These are phyloP conservation scores for Apamea crenata DNA, from an alignment of 2,888 invertebrate species.

Conservation along the genomic window DNA sequence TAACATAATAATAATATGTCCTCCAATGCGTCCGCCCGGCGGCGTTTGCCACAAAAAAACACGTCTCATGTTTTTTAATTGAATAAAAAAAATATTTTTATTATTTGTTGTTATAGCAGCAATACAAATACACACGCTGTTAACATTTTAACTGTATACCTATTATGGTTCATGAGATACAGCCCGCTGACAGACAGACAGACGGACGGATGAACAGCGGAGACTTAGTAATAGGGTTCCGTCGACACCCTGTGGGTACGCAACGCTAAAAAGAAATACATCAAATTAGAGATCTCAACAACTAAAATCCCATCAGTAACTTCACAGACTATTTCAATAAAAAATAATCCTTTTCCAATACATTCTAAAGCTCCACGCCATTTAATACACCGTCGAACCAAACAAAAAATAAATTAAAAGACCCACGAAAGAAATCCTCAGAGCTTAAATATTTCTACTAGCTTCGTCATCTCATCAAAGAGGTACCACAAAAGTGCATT, in stretches of 20 bases:
- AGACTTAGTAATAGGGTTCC: neutral
- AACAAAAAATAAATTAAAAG: conserved; percentile 15
- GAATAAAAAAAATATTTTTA: neutral
- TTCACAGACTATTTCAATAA: neutral
- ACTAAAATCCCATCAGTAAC: neutral
- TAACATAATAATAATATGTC: too few relatives aligned
- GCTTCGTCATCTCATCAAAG: conserved; percentile 65
- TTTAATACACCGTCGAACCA: neutral
- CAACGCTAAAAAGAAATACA: neutral
- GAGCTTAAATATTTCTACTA: neutral
- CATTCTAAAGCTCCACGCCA: neutral
- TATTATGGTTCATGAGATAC: too few relatives aligned
- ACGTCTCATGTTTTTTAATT: too few relatives aligned
- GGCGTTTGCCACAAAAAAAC: too few relatives aligned
- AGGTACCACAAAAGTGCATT: conserved; percentile 78
- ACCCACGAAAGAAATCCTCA: neutral
- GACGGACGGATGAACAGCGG: neutral
- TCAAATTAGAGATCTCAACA: neutral
- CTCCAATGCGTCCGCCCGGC: too few relatives aligned
- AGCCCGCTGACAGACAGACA: too few relatives aligned
- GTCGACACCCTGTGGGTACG: neutral
- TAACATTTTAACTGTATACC: too few relatives aligned
- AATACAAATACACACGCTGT: too few relatives aligned
- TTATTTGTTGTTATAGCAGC: neutral
- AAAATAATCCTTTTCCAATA: neutral